Conservation (phyloP, 1,140 invertebrate species). For the Drosophila pachea region DNA sequence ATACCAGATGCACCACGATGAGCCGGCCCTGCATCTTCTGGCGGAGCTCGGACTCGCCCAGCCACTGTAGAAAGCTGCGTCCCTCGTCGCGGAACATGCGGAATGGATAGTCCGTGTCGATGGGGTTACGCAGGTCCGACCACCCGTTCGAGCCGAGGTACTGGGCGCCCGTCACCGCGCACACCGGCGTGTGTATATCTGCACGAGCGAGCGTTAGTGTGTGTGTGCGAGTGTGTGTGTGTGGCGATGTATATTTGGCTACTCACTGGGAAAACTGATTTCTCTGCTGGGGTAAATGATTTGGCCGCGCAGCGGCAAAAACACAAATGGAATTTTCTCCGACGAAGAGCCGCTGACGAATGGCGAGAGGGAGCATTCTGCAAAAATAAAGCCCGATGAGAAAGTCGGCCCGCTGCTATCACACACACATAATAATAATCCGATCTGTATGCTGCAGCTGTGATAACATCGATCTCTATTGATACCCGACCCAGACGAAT, state of each 20-base stretch:
- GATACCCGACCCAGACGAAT: constrained; percentile 37
- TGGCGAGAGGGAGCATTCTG: constrained; percentile 90
- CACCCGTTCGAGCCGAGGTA: constrained; percentile 88
- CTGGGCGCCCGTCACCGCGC: constrained; percentile 90
- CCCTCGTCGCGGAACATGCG: constrained; percentile 88
- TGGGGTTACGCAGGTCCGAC: constrained; percentile 86
- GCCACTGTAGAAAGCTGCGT: constrained; percentile 91
- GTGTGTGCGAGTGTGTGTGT: not conserved
- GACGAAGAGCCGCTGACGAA: constrained; percentile 87
- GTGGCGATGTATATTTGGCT: not conserved
- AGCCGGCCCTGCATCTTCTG: constrained; percentile 87
- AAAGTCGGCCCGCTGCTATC: constrained; percentile 28
- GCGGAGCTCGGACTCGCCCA: constrained; percentile 86
- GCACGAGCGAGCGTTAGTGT: constrained; percentile 35
- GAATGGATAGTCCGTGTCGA: constrained; percentile 88
- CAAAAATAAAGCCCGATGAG: constrained; percentile 51
- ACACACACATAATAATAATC: constrained; percentile 13
- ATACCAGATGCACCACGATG: constrained; percentile 88
- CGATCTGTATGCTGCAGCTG: constrained; percentile 14
- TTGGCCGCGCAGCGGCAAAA: constrained; percentile 89
- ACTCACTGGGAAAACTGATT: constrained; percentile 89
- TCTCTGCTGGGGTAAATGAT: constrained; percentile 92
- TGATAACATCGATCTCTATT: constrained; percentile 35
- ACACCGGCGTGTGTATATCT: constrained; percentile 89
- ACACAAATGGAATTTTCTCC: constrained; percentile 91